Evolutionary conservation across 1,140 invertebrate genomes (phyloP).

Genomic region (Drosophila guanche): DNA sequence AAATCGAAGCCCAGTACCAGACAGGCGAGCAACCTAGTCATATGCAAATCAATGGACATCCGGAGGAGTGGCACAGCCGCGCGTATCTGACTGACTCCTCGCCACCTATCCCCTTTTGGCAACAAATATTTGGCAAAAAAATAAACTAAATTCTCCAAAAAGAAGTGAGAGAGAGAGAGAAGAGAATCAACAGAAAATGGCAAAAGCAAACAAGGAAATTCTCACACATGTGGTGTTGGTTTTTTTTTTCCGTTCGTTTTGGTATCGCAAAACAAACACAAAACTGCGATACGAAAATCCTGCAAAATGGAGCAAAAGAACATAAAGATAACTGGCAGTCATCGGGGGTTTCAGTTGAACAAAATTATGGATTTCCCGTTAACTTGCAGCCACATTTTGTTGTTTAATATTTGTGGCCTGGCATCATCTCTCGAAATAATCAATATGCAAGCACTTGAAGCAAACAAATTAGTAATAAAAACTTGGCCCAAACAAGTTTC

Average conservation of each 20-base stretch:
- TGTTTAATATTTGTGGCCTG: constrained; percentile 22
- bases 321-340: too few species aligned
- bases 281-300: too few species aligned
- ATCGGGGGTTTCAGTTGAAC: too few species aligned
- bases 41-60: constrained; percentile 20
- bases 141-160: too few species aligned
- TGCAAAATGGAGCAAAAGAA: too few species aligned
- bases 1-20: not conserved
- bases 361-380: not conserved
- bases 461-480: constrained; percentile 16
- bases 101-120: constrained; percentile 6
- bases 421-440: constrained; percentile 75
- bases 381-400: not conserved
- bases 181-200: not conserved
- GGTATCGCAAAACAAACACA: not conserved
- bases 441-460: constrained; percentile 44
- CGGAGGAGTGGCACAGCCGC: not conserved
- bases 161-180: too few species aligned
- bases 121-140: constrained; percentile 42
- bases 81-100: constrained; percentile 7
- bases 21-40: not conserved
- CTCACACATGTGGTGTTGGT: not conserved
- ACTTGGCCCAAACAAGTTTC: constrained; percentile 64
- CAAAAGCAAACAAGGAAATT: constrained; percentile 23
- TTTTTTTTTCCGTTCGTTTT: too few species aligned